Evolutionary conservation across 2,797 vertebrate species (phyloP), one percentile per base, ranked within the genome.

Genomic region (Cyprinella venusta): DNA sequence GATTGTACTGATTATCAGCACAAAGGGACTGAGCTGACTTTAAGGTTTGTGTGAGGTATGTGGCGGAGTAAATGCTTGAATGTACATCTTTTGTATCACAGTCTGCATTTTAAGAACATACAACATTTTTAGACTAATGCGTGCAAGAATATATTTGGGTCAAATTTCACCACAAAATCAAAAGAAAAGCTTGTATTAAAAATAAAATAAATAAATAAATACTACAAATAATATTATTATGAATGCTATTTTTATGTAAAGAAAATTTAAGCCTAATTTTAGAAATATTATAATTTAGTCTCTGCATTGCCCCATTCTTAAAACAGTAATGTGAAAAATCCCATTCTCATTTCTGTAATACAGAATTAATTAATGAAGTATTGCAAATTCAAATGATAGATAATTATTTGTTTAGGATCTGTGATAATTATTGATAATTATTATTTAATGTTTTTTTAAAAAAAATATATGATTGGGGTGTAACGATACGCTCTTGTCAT

Each of bases 1-100:
- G 72, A 70, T 50, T 74, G 59, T 19, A 36, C 15, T 42, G 76
- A 80, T 76, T 52, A 80, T 50, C 52, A 42, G 19, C 72, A 65
- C 76, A 75, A 45, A 38, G 67, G 52, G 33, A 68, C 59, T 76
- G 76, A 70, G 50, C 50, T 67, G 69, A 74, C 30, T 30, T 40
- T 79, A 45, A n/a, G 78, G 63, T 10, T 78, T 45, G 18, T 65
- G 30, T 38, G 13, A 24, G 30, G 52, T 56, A 50, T 16, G 50
- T 50, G 6, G 26, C 9, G 26, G 1, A 78, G 42, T 67, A n/a
- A 54, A 38, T 50, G 48, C 30, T 21, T 72, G 26, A 72, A 72
- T 21, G 48, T 48, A 72, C 16, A 13, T 33, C 9, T 8, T 71
- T 19, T 15, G 1, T 0, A 13, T 75, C 33, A 13, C 21, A 54